Percentiles rank a stretch among this genome's conserved stretches.
Evolutionary conservation across 2,113 vertebrate genomes (phyloP).

Genomic region (Aleadryas rufinucha): DNA sequence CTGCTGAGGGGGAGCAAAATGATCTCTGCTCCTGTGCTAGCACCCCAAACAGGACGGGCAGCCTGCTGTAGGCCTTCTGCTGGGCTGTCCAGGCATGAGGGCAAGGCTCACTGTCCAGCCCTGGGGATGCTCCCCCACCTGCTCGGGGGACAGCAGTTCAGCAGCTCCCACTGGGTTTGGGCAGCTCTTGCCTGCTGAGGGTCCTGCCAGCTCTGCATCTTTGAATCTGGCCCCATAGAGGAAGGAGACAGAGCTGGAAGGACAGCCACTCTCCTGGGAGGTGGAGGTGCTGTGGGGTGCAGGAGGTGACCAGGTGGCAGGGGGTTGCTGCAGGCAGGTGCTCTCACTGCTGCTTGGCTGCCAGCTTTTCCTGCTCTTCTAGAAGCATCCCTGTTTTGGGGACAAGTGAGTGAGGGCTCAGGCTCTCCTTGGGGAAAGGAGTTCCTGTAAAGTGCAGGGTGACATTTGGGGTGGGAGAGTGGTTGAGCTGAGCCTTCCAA

Average conservation of each 20-base stretch:
- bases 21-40: background rate
- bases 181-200: background rate
- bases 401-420: fast-evolving
- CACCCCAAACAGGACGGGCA: background rate
- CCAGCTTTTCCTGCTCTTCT: background rate
- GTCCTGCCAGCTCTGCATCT: background rate
- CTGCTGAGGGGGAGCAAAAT: background rate
- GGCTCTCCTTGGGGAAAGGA: background rate
- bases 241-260: background rate
- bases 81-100: too few species aligned
- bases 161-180: background rate
- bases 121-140: background rate
- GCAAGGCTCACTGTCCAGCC: background rate
- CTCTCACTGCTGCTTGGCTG: background rate
- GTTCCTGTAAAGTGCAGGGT: background rate
- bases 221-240: background rate
- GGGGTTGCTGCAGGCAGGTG: background rate
- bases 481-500: background rate
- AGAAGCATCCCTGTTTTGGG: background rate
- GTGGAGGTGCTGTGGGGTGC: fast-evolving
- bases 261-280: background rate
- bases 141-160: background rate
- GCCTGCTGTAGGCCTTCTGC: background rate
- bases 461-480: background rate
- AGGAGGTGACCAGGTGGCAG: background rate